These are phyloP conservation scores for Hypercompe scribonia DNA, from an alignment of 2,888 invertebrate species.

Conservation along the genomic window DNA sequence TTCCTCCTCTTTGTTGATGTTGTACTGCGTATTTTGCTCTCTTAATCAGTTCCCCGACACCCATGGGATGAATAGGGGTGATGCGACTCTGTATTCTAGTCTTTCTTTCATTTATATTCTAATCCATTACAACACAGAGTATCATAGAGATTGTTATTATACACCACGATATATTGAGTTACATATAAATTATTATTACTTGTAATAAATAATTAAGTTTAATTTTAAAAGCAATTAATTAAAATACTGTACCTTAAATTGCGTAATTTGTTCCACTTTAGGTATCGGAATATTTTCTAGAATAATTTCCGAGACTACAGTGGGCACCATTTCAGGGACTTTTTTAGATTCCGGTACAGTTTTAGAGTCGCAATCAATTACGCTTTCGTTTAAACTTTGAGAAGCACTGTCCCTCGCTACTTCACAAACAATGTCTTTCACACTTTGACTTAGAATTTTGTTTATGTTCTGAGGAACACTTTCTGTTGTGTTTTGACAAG, in stretches of 20 bases:
- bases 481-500: neutral
- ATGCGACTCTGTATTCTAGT: no score
- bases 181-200: no score
- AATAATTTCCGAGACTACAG: neutral
- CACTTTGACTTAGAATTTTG: neutral
- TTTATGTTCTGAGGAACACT: neutral
- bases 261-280: conserved; percentile 27
- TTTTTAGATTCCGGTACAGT: neutral
- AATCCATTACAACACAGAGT: no score
- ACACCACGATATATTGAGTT: no score
- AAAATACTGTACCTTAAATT: conserved; percentile 47
- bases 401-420: neutral
- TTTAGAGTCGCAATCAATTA: neutral
- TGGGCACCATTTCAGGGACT: neutral
- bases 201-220: no score
- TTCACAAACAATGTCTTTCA: neutral
- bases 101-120: no score
- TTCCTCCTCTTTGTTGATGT: no score
- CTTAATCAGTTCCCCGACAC: no score
- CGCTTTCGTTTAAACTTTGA: conserved; percentile 1
- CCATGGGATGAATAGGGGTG: no score
- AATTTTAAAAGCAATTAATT: neutral
- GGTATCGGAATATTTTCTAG: conserved; percentile 26
- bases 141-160: no score
- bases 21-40: no score